These are phyloP conservation scores for Chloropsis hardwickii DNA, from an alignment of 2,113 vertebrate species.

Conservation along the genomic window DNA sequence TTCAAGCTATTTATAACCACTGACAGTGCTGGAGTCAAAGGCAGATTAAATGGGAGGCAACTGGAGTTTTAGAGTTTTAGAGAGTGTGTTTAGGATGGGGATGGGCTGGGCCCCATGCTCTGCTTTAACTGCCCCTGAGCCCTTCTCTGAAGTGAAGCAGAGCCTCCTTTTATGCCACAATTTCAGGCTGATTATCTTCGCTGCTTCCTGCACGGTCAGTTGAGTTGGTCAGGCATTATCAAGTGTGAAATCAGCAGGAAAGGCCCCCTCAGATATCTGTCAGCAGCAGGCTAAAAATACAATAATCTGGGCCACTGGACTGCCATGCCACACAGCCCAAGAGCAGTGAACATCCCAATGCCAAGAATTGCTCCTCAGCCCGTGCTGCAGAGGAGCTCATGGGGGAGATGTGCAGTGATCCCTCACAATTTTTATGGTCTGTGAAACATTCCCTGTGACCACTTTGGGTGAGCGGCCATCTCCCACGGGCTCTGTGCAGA, in stretches of 20 bases:
- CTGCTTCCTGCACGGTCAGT: neutral
- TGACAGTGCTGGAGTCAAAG: neutral
- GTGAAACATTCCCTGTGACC: neutral
- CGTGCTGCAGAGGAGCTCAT: neutral
- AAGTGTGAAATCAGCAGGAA: neutral
- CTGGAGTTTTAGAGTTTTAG: neutral
- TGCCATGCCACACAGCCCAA: neutral
- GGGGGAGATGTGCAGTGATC: neutral
- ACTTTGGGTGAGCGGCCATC: fast-evolving
- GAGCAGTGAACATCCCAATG: neutral
- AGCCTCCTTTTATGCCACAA: neutral
- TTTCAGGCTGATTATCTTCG: neutral
- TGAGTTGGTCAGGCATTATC: neutral
- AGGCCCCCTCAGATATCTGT: neutral
- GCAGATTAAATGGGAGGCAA: neutral
- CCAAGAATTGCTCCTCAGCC: neutral
- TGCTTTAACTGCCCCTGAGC: neutral
- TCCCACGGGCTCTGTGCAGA: neutral
- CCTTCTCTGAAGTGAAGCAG: neutral
- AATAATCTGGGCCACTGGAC: neutral
- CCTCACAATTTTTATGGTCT: neutral
- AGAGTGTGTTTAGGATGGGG: neutral
- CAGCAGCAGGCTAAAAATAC: neutral
- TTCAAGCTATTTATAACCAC: neutral
- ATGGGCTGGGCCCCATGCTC: neutral